Evolutionary conservation across 1,140 invertebrate species (phyloP), one percentile per base, ranked within the genome.

Genomic region (Gonatopus flavifemur): DNA sequence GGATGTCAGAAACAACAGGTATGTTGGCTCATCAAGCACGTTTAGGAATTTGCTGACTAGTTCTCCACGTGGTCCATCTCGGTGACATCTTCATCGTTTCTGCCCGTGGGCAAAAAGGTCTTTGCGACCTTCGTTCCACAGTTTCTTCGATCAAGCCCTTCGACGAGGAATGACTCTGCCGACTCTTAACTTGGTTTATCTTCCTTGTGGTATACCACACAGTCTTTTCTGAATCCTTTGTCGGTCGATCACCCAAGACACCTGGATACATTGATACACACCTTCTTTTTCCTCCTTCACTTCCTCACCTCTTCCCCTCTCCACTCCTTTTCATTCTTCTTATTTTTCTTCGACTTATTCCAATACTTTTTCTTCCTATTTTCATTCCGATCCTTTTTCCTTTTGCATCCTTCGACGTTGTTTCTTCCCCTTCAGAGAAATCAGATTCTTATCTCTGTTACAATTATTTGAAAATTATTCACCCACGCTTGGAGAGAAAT

Each of bases 81-180:
- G 66, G 67, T 72, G 69, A 74, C 68, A 74, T 71, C 71, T 72
- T 65, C 64, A 72, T 67, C 46, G 59, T 21, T 18, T 21, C 21
- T 36, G 40, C 40, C 45, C 21, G 33, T 41, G 45, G 31, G 49
- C 40, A 42, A 43, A 49, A 36, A 59, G 37, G 32, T 41, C 41
- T 49, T 37, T 36, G 42, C 38, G 49, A 39, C 54, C 25, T 41
- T 19, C 30, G 15, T 25, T 18, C 28, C 49, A 36, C 19, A 33
- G 24, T 51, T 30, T 16, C 43, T 25, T 19, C 22, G 36, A 20
- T 21, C 49, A 31, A 32, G 35, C 12, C 45, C 30, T 36, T 31
- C 37, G 37, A 22, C 18, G 46, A 43, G 32, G 43, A 42, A 54
- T 57, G 55, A 57, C 55, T 43, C 19, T 45, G 44, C 55, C 36